phyloP scores from a whole-genome alignment of 2,797 vertebrate species.

The Alca torda region DNA sequence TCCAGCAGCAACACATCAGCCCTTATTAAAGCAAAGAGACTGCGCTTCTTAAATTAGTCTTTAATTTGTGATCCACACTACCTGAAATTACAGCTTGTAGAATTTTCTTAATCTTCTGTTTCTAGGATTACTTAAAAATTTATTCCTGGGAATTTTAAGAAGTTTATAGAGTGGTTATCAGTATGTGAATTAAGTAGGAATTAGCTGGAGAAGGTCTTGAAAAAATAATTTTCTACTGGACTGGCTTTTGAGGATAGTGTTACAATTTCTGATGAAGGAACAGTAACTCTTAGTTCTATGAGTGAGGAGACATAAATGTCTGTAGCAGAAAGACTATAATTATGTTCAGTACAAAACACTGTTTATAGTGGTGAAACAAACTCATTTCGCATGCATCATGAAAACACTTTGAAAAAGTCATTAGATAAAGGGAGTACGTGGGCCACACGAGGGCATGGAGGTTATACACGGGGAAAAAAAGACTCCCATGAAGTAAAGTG shows the following conservation, averaged over 20 bases:
- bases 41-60: not conserved
- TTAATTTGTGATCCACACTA: not conserved
- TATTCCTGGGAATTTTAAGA: not conserved
- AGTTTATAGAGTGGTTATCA: not conserved
- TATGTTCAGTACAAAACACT: not conserved
- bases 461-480: not conserved
- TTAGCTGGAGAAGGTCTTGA: not conserved
- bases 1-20: not conserved
- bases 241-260: conserved; percentile 19
- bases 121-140: not conserved
- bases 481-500: not conserved
- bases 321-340: not conserved
- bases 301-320: not conserved
- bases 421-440: not conserved
- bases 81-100: not conserved
- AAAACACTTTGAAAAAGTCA: not conserved
- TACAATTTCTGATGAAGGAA: conserved; percentile 6
- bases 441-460: not conserved
- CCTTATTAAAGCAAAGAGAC: not conserved
- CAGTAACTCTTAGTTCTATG: conserved; percentile 19
- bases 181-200: not conserved
- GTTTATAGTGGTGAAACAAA: not conserved
- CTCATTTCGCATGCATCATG: not conserved
- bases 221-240: not conserved
- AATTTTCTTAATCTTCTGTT: not conserved